Base-by-base conservation (phyloP, 2,888 invertebrate genomes). In the Hydriomena furcata region DNA sequence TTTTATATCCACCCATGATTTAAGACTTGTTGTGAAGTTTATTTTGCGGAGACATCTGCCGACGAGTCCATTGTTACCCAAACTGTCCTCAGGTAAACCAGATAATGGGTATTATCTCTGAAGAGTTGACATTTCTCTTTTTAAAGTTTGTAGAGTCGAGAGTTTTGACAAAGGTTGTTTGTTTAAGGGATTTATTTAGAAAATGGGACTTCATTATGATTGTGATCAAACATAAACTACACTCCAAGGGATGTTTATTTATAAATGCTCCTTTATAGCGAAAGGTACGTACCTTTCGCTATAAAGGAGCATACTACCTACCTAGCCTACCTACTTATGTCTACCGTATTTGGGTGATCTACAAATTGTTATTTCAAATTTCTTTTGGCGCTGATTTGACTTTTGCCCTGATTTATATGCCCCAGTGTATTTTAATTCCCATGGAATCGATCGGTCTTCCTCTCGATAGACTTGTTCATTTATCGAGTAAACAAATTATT, bases 31-130 rank as follows among this genome's bases (percentile, higher is more conserved):
- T 78, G 79, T 80, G 71, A 82, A 87, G 86, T 87, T 88, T 88
- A 80, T 88, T 87, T 86, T 84, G 86, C 83, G 71, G 76, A 72
- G 87, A 85, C 90, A 89, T 88, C 89, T 89, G 90, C 84, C 80
- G 77, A 48, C 48, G 49, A 36, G 66, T 74, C 79, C 64, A 81
- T 88, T 88, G 87, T 87, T 75, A 70, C 61, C 63, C 66, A 63
- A 64, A 67, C 74, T 76, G 75, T 80, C 81, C 76, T 79, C 87
- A 87, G 85, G 87, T 85, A 87, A 78, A 79, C 73, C 78, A 82
- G 82, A 86, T 85, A 89, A 88, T 82, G 71, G 77, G 80, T 69
- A 79, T 87, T 85, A 85, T 85, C 85, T 84, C 70, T 36, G 81
- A 84, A 80, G 84, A 85, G 87, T 83, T 87, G 88, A 85, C 87